phyloP scores from a whole-genome alignment of 2,797 vertebrate species.

The Podarcis lilfordi region DNA sequence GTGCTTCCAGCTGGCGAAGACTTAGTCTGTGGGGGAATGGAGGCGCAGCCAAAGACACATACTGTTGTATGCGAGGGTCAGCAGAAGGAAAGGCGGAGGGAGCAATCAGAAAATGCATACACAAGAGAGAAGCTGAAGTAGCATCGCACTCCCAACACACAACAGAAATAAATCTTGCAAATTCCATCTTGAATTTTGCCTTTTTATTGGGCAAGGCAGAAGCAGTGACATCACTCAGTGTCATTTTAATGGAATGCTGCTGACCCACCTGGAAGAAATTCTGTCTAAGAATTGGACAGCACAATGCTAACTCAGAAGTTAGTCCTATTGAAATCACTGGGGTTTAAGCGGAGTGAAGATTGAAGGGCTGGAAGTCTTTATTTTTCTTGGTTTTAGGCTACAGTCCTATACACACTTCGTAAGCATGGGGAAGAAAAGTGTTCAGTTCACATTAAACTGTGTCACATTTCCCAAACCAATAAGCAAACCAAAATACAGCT shows the following conservation, averaged over 20 bases:
- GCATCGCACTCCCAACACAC: neutral
- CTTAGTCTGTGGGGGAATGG: slow-evolving; percentile 16
- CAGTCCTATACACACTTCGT: neutral
- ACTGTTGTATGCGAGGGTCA: neutral
- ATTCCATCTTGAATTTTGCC: neutral
- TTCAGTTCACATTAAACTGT: too few relatives aligned
- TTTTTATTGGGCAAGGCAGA: neutral
- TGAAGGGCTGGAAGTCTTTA: too few relatives aligned
- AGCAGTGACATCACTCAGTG: neutral
- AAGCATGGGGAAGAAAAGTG: neutral
- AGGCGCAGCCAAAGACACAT: slow-evolving; percentile 1
- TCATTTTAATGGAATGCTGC: neutral
- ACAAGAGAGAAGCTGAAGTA: neutral
- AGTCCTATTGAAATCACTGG: neutral
- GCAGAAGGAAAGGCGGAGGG: neutral
- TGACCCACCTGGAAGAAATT: neutral
- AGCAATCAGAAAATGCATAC: neutral
- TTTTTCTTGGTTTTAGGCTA: neutral
- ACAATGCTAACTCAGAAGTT: neutral
- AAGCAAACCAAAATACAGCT: too few relatives aligned
- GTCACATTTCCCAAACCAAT: too few relatives aligned
- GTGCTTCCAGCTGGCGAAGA: slow-evolving; percentile 18
- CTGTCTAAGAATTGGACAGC: neutral
- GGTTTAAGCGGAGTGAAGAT: too few relatives aligned
- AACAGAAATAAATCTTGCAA: neutral